These are phyloP conservation scores for Apis florea DNA, from an alignment of 1,140 invertebrate species.

Conservation along the genomic window DNA sequence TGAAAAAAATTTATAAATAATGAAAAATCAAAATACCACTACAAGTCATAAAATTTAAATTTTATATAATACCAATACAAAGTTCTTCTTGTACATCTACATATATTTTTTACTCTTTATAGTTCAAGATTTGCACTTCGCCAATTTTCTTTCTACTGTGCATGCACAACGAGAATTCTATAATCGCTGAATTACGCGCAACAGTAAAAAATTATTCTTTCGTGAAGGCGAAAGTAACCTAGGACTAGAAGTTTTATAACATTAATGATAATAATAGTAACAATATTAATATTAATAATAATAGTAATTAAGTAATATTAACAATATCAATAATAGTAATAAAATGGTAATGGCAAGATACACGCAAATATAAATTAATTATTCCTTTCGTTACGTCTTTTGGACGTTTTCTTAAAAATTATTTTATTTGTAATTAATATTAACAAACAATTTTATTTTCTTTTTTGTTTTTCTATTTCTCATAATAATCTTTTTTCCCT, in stretches of 20 bases:
- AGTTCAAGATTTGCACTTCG: slow-evolving; percentile 19
- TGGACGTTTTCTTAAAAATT: not conserved
- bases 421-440: not conserved
- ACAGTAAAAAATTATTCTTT: slow-evolving; percentile 53
- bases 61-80: not conserved
- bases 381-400: not conserved
- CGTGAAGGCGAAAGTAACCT: slow-evolving; percentile 60
- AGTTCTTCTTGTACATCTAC: not conserved
- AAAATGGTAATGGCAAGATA: slow-evolving; percentile 63
- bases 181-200: slow-evolving; percentile 16
- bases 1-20: not conserved
- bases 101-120: not conserved
- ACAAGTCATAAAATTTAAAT: not conserved
- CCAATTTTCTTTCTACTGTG: not conserved
- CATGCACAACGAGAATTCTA: not conserved
- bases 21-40: too few species aligned
- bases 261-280: slow-evolving; percentile 50
- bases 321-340: slow-evolving; percentile 14
- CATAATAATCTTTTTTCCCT: too few species aligned
- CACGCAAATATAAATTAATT: slow-evolving; percentile 50
- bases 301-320: slow-evolving; percentile 5
- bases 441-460: not conserved
- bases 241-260: slow-evolving; percentile 67
- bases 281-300: slow-evolving; percentile 20
- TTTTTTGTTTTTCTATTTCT: not conserved